Conservation (phyloP, 2,888 invertebrate species). For the Ischnus inquisitorius region DNA sequence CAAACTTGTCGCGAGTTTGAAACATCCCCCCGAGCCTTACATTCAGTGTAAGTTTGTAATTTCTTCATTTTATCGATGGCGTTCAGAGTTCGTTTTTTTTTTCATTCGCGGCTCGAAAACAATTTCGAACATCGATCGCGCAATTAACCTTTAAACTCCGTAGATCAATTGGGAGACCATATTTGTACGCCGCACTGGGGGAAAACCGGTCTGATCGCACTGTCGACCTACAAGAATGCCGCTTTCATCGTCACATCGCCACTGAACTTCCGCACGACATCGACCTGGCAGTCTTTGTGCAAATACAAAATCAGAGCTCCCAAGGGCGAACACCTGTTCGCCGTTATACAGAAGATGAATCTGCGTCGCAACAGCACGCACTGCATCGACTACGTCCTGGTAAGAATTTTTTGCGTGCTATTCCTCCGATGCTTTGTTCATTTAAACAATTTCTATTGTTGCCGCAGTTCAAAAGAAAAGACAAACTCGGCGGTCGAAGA, state of each 20-base stretch:
- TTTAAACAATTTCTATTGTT: neutral
- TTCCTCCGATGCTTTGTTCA: neutral
- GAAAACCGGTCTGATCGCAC: slow-evolving; percentile 48
- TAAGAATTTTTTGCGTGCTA: slow-evolving; percentile 69
- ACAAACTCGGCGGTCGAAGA: slow-evolving; percentile 76
- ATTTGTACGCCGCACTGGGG: slow-evolving; percentile 74
- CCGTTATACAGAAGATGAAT: slow-evolving; percentile 86
- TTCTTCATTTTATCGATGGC: neutral
- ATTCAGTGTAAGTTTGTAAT: slow-evolving; percentile 67
- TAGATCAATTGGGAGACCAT: slow-evolving; percentile 74
- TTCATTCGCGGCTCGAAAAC: neutral
- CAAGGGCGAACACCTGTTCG: slow-evolving; percentile 85
- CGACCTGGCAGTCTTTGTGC: slow-evolving; percentile 72
- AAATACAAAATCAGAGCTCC: slow-evolving; percentile 76
- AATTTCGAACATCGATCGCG: neutral
- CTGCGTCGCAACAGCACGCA: slow-evolving; percentile 83
- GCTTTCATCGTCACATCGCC: slow-evolving; percentile 68
- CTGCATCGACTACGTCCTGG: slow-evolving; percentile 86
- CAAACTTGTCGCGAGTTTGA: slow-evolving; percentile 7
- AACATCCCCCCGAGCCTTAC: slow-evolving; percentile 38
- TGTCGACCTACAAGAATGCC: slow-evolving; percentile 33
- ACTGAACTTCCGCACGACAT: slow-evolving; percentile 62
- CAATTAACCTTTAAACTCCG: neutral
- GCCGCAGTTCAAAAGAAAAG: slow-evolving; percentile 80
- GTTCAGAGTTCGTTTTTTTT: neutral